These are phyloP conservation scores for Crotalus horridus DNA, from an alignment of 2,113 vertebrate species.

Conservation along the genomic window DNA sequence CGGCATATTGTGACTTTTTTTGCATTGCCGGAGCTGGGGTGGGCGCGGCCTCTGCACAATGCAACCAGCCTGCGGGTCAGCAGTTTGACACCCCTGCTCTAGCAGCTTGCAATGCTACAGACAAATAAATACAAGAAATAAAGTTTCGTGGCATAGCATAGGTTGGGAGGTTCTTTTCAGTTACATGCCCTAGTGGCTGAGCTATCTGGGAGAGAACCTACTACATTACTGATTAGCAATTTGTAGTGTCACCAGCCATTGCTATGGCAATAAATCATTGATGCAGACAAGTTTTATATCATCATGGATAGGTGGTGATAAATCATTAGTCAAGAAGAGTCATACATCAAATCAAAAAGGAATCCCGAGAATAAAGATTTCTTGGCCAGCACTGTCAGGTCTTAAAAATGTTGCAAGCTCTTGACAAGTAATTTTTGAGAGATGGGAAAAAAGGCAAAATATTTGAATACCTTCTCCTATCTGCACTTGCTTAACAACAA, in stretches of 20 bases:
- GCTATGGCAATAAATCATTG: not conserved
- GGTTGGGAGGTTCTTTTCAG: too few relatives aligned
- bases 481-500: not conserved
- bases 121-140: not conserved
- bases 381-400: not conserved
- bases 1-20: too few relatives aligned
- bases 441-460: not conserved
- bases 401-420: not conserved
- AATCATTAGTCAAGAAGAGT: not conserved
- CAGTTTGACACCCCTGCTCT: too few relatives aligned
- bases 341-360: not conserved
- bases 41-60: too few relatives aligned
- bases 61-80: too few relatives aligned
- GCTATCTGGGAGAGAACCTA: not conserved
- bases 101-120: not conserved
- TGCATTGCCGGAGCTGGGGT: too few relatives aligned
- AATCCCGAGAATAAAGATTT: not conserved
- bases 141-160: not conserved
- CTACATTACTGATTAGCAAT: not conserved
- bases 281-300: not conserved
- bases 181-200: not conserved
- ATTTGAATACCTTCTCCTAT: not conserved
- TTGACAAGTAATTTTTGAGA: not conserved
- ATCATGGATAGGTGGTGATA: not conserved
- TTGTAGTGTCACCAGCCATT: not conserved